phyloP scores from a whole-genome alignment of 1,140 invertebrate genomes.

The Calosoma granatense region DNA sequence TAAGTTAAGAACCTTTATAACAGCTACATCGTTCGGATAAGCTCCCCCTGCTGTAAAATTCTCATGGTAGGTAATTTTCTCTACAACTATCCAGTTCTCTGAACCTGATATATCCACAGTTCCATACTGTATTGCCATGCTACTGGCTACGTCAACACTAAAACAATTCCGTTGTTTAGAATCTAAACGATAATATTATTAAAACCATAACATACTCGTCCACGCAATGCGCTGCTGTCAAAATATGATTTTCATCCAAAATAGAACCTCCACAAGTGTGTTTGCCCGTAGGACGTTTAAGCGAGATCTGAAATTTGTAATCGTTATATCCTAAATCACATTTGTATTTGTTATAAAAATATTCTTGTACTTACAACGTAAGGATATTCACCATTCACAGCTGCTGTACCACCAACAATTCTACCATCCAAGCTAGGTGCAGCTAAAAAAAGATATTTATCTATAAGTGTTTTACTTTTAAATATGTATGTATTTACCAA shows the following conservation, averaged over 20 bases:
- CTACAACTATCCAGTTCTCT: neutral
- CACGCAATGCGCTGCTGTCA: slow-evolving; percentile 40
- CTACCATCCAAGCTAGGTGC: neutral
- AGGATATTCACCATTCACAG: neutral
- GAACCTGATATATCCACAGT: neutral
- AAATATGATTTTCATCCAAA: slow-evolving; percentile 34
- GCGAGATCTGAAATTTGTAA: neutral
- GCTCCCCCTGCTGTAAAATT: neutral
- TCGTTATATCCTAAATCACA: no score
- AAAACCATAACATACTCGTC: no score
- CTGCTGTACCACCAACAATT: neutral
- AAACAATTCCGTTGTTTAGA: neutral
- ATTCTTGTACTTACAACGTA: neutral
- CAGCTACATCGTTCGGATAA: neutral
- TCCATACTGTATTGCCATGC: neutral
- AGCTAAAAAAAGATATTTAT: neutral
- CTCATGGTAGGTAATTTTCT: neutral
- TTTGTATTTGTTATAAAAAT: neutral
- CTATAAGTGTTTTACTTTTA: neutral
- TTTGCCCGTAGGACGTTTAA: slow-evolving; percentile 23
- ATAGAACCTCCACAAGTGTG: slow-evolving; percentile 50
- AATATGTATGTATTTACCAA: neutral
- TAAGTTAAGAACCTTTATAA: neutral
- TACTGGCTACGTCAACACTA: no score
- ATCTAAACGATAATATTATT: neutral